A percentile compares a stretch with the other conserved stretches of the same genome.
These are phyloP conservation scores for Ciconia stormi DNA, from an alignment of 2,113 vertebrate genomes.

Conservation along the genomic window DNA sequence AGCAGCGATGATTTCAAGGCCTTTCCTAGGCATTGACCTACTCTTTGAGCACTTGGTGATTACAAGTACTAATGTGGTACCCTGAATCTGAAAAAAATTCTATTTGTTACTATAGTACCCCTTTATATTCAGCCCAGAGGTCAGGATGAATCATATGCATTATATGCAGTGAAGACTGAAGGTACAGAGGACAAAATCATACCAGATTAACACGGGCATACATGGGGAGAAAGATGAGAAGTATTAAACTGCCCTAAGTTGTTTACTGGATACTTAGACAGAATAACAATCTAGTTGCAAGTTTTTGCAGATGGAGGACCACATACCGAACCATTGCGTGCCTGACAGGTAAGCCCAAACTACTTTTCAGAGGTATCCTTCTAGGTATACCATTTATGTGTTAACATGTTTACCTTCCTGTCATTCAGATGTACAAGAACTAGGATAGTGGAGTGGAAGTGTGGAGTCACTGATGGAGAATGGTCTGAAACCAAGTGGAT, in stretches of 20 bases:
- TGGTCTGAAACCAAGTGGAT: background rate
- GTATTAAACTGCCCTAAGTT: background rate
- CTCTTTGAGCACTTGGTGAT: background rate
- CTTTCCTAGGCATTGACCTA: background rate
- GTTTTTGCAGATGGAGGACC: background rate
- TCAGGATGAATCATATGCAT: background rate
- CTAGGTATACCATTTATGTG: background rate
- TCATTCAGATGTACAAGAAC: background rate
- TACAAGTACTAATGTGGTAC: background rate
- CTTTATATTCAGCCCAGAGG: background rate
- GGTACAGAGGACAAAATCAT: background rate
- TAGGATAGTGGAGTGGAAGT: background rate
- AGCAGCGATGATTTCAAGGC: background rate
- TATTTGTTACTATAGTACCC: background rate
- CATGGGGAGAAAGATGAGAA: background rate
- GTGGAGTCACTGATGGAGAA: background rate
- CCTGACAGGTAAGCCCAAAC: background rate
- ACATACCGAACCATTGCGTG: rapidly evolving
- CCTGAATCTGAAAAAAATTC: background rate
- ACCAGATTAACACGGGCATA: background rate
- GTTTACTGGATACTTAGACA: background rate
- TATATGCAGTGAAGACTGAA: background rate
- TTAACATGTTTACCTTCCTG: background rate
- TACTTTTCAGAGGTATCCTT: background rate
- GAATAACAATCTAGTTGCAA: background rate